A percentile compares a stretch with the other conserved stretches of the same genome.
These are phyloP conservation scores for Hydrochoerus hydrochaeris DNA, from an alignment of 2,113 vertebrate genomes.

Conservation along the genomic window DNA sequence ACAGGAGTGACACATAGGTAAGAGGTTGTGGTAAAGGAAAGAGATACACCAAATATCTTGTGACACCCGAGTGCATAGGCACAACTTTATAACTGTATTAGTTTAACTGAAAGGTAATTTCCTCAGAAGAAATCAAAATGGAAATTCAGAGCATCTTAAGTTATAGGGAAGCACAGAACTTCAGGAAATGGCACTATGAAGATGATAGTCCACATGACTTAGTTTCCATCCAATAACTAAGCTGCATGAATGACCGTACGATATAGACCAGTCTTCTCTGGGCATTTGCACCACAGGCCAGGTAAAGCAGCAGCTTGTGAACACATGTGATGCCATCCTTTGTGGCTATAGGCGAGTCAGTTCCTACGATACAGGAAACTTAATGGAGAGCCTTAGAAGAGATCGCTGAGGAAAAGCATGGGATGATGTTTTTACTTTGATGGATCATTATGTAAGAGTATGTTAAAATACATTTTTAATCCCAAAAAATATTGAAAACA, in stretches of 20 bases:
- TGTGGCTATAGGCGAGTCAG: not conserved
- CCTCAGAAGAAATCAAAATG: conserved; percentile 30
- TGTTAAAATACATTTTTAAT: not conserved
- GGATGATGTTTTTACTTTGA: not conserved
- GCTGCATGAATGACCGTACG: not conserved
- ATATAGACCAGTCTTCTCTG: not conserved
- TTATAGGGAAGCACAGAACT: not conserved
- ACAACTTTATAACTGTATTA: not conserved
- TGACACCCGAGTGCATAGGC: not conserved
- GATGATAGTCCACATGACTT: not conserved
- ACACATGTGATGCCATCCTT: not conserved
- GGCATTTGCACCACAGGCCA: accelerated
- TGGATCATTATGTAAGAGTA: not conserved
- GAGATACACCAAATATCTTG: not conserved
- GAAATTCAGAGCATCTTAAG: not conserved
- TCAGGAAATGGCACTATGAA: not conserved
- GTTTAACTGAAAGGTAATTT: not conserved
- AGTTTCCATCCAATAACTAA: not conserved
- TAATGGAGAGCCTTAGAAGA: not conserved
- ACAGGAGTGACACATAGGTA: accelerated
- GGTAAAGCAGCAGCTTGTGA: not conserved
- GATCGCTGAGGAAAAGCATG: not conserved
- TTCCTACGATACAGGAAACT: not conserved
- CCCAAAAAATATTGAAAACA: conserved; percentile 21
- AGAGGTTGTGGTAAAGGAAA: not conserved